Conservation (phyloP, 2,888 invertebrate genomes). For the Caradrina clavipalpis region DNA sequence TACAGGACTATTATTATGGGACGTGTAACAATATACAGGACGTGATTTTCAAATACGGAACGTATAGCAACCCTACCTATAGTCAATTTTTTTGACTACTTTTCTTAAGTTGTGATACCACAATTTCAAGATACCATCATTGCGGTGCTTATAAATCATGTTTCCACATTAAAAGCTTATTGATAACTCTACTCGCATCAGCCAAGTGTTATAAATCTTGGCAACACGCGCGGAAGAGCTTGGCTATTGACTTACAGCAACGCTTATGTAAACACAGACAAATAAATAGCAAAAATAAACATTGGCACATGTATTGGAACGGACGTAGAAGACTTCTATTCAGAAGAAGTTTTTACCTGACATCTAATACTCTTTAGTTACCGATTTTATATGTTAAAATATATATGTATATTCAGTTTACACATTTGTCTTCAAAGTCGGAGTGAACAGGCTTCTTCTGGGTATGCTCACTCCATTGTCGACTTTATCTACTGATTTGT, state of each 20-base stretch:
- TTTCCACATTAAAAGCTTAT: neutral
- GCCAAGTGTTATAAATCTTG: slow-evolving; percentile 14
- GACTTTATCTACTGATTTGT: no score
- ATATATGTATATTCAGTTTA: no score
- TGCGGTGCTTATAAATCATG: neutral
- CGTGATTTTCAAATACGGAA: no score
- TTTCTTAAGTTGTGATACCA: neutral
- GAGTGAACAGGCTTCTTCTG: no score
- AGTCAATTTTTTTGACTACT: neutral
- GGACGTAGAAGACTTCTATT: neutral
- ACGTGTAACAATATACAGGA: no score
- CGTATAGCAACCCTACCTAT: no score
- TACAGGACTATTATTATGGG: no score
- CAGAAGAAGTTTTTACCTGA: neutral
- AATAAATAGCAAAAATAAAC: slow-evolving; percentile 30
- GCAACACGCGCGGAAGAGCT: slow-evolving; percentile 1
- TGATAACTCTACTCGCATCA: neutral
- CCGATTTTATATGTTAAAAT: no score
- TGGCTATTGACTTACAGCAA: neutral
- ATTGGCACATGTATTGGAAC: slow-evolving; percentile 23
- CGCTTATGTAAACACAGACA: slow-evolving; percentile 1
- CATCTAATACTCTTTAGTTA: no score
- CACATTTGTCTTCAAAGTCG: no score
- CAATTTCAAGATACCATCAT: neutral
- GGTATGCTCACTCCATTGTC: no score